Evolutionary conservation across 2,113 vertebrate species (phyloP).

Genomic region (Chaenogobius annularis): DNA sequence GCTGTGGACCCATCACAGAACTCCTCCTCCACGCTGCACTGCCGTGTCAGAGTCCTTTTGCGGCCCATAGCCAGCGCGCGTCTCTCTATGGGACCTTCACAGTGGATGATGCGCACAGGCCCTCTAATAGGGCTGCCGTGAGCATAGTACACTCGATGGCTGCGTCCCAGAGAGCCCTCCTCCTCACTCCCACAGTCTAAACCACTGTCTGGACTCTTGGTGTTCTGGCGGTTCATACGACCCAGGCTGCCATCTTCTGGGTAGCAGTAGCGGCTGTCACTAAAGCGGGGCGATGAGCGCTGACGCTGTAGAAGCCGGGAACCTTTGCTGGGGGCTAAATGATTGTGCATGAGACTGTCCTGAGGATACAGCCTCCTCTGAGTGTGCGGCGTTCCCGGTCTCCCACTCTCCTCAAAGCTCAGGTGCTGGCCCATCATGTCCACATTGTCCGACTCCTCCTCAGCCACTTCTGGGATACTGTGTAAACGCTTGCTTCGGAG

Average conservation of each 20-base stretch:
- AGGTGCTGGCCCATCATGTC: slow-evolving; percentile 72
- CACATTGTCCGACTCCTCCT: slow-evolving; percentile 83
- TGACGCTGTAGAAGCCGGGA: slow-evolving; percentile 68
- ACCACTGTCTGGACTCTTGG: slow-evolving; percentile 94
- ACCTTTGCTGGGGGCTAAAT: slow-evolving; percentile 57
- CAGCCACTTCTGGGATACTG: slow-evolving; percentile 96
- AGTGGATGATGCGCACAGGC: slow-evolving; percentile 76
- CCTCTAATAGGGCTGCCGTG: slow-evolving; percentile 57
- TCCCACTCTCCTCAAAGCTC: slow-evolving; percentile 63
- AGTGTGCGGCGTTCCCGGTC: slow-evolving; percentile 60
- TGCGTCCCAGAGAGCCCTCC: slow-evolving; percentile 80
- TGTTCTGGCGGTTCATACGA: slow-evolving; percentile 72
- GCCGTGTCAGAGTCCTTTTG: slow-evolving; percentile 87
- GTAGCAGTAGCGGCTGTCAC: slow-evolving; percentile 66
- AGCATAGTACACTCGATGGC: slow-evolving; percentile 61
- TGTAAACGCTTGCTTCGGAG: slow-evolving; percentile 88
- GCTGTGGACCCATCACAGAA: slow-evolving; percentile 75
- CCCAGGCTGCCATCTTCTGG: slow-evolving; percentile 72
- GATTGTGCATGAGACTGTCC: slow-evolving; percentile 59
- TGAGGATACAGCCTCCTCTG: slow-evolving; percentile 66
- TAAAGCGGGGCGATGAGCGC: slow-evolving; percentile 74
- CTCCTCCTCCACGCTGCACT: slow-evolving; percentile 91
- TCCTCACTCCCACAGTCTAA: slow-evolving; percentile 96
- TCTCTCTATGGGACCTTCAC: slow-evolving; percentile 75
- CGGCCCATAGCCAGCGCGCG: slow-evolving; percentile 80